These are phyloP conservation scores for Drosophila nr. fundita DNA, from an alignment of 2,888 invertebrate genomes.

Conservation along the genomic window DNA sequence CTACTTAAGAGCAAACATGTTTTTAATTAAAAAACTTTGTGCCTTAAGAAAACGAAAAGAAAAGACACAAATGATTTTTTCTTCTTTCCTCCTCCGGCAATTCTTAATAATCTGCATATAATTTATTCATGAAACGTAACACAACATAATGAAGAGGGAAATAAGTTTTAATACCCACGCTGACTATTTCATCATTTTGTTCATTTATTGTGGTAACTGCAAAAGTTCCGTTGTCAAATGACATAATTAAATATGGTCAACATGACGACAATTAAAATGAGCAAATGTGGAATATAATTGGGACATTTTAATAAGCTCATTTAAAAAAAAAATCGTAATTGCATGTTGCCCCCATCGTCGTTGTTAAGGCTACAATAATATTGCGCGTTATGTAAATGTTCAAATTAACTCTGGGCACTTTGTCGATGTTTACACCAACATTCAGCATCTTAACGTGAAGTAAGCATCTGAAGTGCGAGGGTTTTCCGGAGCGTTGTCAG, in stretches of 20 bases:
- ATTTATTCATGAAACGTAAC: constrained; percentile 3
- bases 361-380: neutral
- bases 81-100: neutral
- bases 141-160: neutral
- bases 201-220: neutral
- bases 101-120: constrained; percentile 13
- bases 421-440: constrained; percentile 1
- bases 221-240: neutral
- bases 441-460: constrained; percentile 2
- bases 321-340: neutral
- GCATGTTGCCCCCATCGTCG: neutral
- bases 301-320: neutral
- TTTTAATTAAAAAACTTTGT: constrained; percentile 39
- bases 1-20: constrained; percentile 1
- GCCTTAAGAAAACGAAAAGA: neutral
- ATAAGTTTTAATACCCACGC: neutral
- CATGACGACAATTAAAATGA: neutral
- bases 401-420: constrained; percentile 10
- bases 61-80: neutral
- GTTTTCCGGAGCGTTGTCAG: neutral
- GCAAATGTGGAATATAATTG: neutral
- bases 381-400: constrained; percentile 1
- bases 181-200: neutral
- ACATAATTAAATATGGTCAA: neutral
- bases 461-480: neutral